Conservation (phyloP, 2,888 invertebrate species). For the Ametastegia equiseti region DNA sequence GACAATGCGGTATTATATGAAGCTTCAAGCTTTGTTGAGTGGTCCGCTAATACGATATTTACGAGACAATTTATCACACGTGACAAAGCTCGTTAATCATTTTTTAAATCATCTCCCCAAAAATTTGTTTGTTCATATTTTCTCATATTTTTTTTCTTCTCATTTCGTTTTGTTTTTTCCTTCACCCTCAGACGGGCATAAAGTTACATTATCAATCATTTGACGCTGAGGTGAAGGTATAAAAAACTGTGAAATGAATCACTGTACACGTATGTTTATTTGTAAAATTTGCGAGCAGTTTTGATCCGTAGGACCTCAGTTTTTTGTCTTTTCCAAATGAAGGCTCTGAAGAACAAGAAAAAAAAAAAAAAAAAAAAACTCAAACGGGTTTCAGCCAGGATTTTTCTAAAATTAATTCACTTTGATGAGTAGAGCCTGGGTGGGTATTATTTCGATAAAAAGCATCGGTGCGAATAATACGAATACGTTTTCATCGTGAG, state of each 20-base stretch:
- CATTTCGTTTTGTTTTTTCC: not conserved
- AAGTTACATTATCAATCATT: conserved; percentile 27
- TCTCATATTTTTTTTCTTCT: not conserved
- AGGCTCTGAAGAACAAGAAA: no score
- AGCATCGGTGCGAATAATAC: not conserved
- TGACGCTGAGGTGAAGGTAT: not conserved
- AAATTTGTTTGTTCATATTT: not conserved
- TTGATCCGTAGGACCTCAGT: no score
- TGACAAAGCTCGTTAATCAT: conserved; percentile 25
- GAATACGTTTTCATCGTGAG: conserved; percentile 1
- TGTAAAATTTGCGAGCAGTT: not conserved
- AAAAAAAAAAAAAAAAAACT: no score
- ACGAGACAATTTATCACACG: conserved; percentile 33
- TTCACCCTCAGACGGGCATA: not conserved
- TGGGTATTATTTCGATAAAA: not conserved
- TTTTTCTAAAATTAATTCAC: not conserved
- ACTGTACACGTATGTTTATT: not conserved
- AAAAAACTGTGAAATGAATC: not conserved
- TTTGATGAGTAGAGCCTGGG: not conserved
- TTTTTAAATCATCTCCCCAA: not conserved
- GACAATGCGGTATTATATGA: conserved; percentile 42
- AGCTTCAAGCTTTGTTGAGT: conserved; percentile 14
- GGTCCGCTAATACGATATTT: conserved; percentile 43
- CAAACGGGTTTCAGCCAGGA: no score
- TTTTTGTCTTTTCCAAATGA: no score